Evolutionary conservation across 2,113 vertebrate species (phyloP), one percentile per base, ranked within the genome.

Genomic region (Hiodon tergisus): DNA sequence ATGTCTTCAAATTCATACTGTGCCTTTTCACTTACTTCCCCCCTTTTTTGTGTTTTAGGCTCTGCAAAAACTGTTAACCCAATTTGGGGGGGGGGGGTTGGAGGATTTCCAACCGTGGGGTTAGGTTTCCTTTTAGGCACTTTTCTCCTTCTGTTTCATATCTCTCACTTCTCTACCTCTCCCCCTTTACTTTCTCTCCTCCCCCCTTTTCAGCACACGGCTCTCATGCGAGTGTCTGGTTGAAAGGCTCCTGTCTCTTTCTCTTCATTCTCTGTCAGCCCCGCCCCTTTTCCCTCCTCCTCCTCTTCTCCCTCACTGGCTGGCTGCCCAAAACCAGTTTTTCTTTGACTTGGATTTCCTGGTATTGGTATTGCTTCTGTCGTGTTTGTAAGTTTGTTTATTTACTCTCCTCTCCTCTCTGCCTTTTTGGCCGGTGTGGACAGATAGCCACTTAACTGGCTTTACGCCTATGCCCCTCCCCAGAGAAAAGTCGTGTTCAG

Each of bases 71-170:
- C 72, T 13, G 5, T 62, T 77, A 68, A 74, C 69, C 47, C 65
- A 70, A 72, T 73, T 5, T 51, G 63, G 58, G 58, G 78, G 78
- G 72, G 67, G 76, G 51, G 84, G 78, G 81, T 81, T 90, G 89
- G 89, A 88, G 75, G 61, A 78, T 82, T 77, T 88, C 88, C 88
- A 89, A 88, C 74, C 68, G 81, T 74, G 46, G 87, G 83, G 83
- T 90, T 87, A 81, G 79, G 81, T 90, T 90, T 87, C 88, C 84
- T 87, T 77, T 48, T 78, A 85, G 87, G 78, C 76, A 31, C 31
- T 31, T 31, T 31, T 7, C 46, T 54, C 31, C 10, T 54, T 11
- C 69, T 4, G 7, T 59, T 67, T 7, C 65, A 13, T 67, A 81
- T 78, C 68, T 7, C 75, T 80, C 52, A 4, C 77, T 81, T 84